A percentile compares a stretch with the other conserved stretches of the same genome.
phyloP scores from a whole-genome alignment of 2,113 vertebrate species.

The Salvator merianae region DNA sequence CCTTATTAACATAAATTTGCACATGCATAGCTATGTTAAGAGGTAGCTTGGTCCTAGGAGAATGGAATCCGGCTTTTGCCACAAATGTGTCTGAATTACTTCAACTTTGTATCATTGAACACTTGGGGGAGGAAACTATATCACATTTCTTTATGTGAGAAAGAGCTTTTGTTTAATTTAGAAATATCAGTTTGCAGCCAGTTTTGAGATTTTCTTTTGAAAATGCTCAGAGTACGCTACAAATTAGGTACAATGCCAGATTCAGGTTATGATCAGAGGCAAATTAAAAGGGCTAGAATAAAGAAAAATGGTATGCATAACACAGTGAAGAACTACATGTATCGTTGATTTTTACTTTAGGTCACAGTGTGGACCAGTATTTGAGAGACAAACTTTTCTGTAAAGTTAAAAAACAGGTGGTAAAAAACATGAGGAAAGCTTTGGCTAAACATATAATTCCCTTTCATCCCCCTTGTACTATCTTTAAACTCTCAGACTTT shows the following conservation, averaged over 20 bases:
- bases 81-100: background rate
- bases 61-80: background rate
- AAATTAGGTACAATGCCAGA: background rate
- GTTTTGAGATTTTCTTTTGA: background rate
- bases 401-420: background rate
- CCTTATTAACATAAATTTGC: background rate
- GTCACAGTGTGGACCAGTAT: background rate
- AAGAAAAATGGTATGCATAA: background rate
- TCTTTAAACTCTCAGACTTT: background rate
- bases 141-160: background rate
- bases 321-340: background rate
- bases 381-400: background rate
- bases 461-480: background rate
- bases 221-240: background rate
- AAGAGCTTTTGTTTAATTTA: background rate
- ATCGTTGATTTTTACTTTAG: background rate
- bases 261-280: background rate
- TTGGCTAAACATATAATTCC: background rate
- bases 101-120: slow-evolving; percentile 8
- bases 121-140: background rate
- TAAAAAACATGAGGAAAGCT: background rate
- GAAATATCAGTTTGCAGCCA: background rate
- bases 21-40: background rate
- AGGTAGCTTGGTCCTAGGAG: background rate
- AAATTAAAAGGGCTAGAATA: background rate